phyloP scores from a whole-genome alignment of 2,888 invertebrate species.

The Microctonus hyperodae region DNA sequence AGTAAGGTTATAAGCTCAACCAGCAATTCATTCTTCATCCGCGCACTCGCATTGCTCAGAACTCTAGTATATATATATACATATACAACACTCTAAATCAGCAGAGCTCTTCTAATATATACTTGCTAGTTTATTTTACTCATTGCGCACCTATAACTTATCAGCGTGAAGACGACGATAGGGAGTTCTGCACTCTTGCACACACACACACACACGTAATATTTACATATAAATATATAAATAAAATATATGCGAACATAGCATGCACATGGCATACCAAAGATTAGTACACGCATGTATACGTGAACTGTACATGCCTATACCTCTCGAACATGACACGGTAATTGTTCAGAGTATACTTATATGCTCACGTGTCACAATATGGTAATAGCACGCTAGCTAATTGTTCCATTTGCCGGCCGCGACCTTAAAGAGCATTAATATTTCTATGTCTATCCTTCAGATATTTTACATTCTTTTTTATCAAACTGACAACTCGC shows the following conservation, averaged over 20 bases:
- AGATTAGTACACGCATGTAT: conserved; percentile 27
- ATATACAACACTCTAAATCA: conserved; percentile 23
- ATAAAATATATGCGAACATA: neutral
- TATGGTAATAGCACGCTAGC: conserved; percentile 44
- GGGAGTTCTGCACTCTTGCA: conserved; percentile 5
- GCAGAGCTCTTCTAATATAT: neutral
- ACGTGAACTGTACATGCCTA: neutral
- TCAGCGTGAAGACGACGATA: conserved; percentile 10
- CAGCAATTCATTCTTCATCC: conserved; percentile 46
- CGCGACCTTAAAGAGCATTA: conserved; percentile 9
- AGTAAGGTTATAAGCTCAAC: conserved; percentile 36
- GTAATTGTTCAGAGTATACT: conserved; percentile 42
- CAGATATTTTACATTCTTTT: neutral
- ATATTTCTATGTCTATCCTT: neutral
- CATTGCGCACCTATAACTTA: conserved; percentile 32
- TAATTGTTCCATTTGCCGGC: conserved; percentile 42
- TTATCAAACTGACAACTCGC: neutral
- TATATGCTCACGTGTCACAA: conserved; percentile 42
- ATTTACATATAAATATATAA: too few relatives aligned
- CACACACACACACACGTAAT: neutral
- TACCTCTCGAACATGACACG: conserved; percentile 40
- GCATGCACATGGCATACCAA: conserved; percentile 18
- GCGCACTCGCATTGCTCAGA: conserved; percentile 33
- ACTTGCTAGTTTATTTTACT: conserved; percentile 7
- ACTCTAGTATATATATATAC: too few relatives aligned